Base-by-base conservation (phyloP, 2,113 vertebrate genomes). In the Xyrauchen texanus region DNA sequence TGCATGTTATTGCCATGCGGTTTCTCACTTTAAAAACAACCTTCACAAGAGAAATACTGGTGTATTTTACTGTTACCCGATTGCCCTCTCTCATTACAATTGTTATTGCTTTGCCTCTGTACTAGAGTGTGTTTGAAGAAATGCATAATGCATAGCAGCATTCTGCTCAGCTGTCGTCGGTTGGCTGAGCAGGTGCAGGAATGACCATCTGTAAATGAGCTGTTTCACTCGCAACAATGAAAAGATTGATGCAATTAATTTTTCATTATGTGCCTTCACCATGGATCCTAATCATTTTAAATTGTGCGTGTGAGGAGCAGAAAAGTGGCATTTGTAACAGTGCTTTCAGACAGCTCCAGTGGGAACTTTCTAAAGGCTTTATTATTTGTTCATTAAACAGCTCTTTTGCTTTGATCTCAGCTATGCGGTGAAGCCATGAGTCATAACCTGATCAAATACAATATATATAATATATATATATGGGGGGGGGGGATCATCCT, bases 171-270 rank as follows among this genome's bases (percentile, higher is more conserved):
- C 92, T 93, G 92, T 89, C 84, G 83, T 79, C 78, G 79, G 87
- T 82, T 68, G 2, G 42, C 88, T 88, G 91, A 93, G 93, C 93
- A 95, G 93, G 93, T 95, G 94, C 21, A 89, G 89, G 90, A 93
- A 91, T 91, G 93, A 92, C 93, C 90, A 76, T 83, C 83, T 87
- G 90, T 90, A 95, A 95, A 96, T 93, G 91, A 94, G 90, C 91
- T 92, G 91, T 92, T 94, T 91, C 91, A 86, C 89, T 88, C 81
- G 87, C 88, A 90, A 93, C 90, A 91, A 91, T 88, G 89, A 93
- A 91, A 93, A 92, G 91, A 94, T 90, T 91, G 93, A 93, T 91
- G 89, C 87, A 93, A 95, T 94, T 95, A 93, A 93, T 93, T 93
- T 94, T 95, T 94, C 92, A 94, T 94, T 93, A 93, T 51, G 6